phyloP scores from a whole-genome alignment of 2,888 invertebrate species.

The Petrophora chlorosata region DNA sequence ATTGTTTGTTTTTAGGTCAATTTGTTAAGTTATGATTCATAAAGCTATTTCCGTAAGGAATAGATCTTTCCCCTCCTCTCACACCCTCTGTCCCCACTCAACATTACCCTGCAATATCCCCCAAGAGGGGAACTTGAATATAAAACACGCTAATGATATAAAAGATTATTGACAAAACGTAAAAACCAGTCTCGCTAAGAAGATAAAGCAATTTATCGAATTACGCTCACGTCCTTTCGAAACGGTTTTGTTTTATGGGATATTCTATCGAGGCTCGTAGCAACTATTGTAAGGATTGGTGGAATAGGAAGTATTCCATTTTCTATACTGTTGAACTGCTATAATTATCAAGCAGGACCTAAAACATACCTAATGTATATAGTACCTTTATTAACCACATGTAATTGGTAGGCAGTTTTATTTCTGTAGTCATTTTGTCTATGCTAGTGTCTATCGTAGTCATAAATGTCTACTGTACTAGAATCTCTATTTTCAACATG shows the following conservation, averaged over 20 bases:
- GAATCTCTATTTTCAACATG: too few relatives aligned
- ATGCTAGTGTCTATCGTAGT: too few relatives aligned
- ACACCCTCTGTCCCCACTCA: slow-evolving; percentile 9
- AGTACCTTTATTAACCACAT: too few relatives aligned
- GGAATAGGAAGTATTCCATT: too few relatives aligned
- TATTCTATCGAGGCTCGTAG: too few relatives aligned
- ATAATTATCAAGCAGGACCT: too few relatives aligned
- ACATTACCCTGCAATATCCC: slow-evolving; percentile 18
- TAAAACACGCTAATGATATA: slow-evolving; percentile 60
- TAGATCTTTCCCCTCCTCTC: slow-evolving; percentile 24
- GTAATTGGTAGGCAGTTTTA: too few relatives aligned
- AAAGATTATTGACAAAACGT: slow-evolving; percentile 59
- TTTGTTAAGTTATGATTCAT: slow-evolving; percentile 27
- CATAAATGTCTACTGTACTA: too few relatives aligned
- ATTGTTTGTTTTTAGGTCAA: slow-evolving; percentile 21
- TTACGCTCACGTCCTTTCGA: not conserved
- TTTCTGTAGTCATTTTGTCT: too few relatives aligned
- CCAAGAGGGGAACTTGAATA: slow-evolving; percentile 46
- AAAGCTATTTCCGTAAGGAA: slow-evolving; percentile 24
- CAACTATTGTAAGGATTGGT: too few relatives aligned
- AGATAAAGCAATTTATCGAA: slow-evolving; percentile 29
- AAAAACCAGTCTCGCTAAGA: slow-evolving; percentile 29
- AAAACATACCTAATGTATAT: too few relatives aligned
- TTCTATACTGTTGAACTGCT: too few relatives aligned
- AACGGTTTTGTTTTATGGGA: slow-evolving; percentile 1